Evolutionary conservation across 2,888 invertebrate genomes (phyloP).

Genomic region (Lissonota sp.): DNA sequence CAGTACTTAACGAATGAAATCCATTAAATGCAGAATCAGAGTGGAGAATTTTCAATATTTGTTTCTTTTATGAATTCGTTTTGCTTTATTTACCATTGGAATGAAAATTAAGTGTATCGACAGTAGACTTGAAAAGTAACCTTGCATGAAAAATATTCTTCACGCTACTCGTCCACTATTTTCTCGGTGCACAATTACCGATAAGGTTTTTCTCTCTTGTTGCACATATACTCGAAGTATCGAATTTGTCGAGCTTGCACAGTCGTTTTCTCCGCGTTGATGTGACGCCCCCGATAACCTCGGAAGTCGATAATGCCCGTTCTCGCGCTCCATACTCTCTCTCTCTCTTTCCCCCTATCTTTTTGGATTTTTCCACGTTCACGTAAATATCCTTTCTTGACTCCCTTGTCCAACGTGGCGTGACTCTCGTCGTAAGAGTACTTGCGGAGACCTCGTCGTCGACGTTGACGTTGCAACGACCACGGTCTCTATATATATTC

Average conservation of each 20-base stretch:
- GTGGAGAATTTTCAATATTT: no score
- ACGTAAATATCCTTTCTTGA: conserved; percentile 29
- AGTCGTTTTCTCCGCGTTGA: conserved; percentile 23
- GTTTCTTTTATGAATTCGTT: no score
- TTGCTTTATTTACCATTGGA: no score
- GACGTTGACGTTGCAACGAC: conserved; percentile 27
- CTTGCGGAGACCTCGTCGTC: conserved; percentile 36
- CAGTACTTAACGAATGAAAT: no score
- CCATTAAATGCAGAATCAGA: no score
- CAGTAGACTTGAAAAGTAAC: neutral
- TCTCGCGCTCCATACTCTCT: conserved; percentile 25
- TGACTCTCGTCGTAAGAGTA: conserved; percentile 50
- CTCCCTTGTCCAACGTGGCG: conserved; percentile 53
- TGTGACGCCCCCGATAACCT: conserved; percentile 47
- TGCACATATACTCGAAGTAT: neutral
- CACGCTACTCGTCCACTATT: conserved; percentile 18
- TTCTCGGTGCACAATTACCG: neutral
- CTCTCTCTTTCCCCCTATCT: neutral
- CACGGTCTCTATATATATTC: conserved; percentile 9
- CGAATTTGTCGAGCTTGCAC: conserved; percentile 26
- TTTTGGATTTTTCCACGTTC: conserved; percentile 8
- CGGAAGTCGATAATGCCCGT: conserved; percentile 60
- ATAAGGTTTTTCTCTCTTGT: neutral
- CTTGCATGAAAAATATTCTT: neutral
- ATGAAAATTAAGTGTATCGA: neutral